Evolutionary conservation across 2,113 vertebrate species (phyloP).

Genomic region (Oceanodroma tethys): DNA sequence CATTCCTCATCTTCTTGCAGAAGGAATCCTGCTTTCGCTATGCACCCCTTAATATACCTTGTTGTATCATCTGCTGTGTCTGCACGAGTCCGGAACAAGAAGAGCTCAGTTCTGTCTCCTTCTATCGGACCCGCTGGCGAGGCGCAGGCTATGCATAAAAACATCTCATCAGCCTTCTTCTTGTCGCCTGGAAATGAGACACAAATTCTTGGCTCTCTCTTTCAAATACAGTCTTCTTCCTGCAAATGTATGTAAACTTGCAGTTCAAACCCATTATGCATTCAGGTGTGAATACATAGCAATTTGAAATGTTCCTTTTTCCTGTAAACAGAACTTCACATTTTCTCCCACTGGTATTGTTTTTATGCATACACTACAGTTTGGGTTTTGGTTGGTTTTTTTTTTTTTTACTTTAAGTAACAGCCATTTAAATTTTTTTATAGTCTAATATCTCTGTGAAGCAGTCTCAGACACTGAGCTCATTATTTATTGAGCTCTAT

Average conservation of each 20-base stretch:
- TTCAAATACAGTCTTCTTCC: background rate
- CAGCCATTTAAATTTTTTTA: background rate
- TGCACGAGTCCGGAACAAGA: fast-evolving
- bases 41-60: too few species aligned
- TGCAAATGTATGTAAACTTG: background rate
- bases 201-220: background rate
- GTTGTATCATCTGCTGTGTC: fast-evolving
- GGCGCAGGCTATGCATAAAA: fast-evolving
- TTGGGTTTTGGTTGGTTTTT: background rate
- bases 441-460: background rate
- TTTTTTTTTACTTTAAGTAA: background rate
- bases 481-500: background rate
- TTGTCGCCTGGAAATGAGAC: background rate
- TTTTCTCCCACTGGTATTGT: background rate
- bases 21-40: fast-evolving
- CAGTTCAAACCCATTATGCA: background rate
- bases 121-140: fast-evolving
- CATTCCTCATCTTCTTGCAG: background rate
- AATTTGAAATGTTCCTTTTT: background rate
- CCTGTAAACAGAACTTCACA: background rate
- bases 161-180: background rate
- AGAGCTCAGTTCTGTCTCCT: background rate
- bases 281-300: background rate
- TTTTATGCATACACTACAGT: background rate
- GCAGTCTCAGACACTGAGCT: background rate